Evolutionary conservation across 2,113 vertebrate species (phyloP).

Genomic region (Anarhynchus alexandrinus): DNA sequence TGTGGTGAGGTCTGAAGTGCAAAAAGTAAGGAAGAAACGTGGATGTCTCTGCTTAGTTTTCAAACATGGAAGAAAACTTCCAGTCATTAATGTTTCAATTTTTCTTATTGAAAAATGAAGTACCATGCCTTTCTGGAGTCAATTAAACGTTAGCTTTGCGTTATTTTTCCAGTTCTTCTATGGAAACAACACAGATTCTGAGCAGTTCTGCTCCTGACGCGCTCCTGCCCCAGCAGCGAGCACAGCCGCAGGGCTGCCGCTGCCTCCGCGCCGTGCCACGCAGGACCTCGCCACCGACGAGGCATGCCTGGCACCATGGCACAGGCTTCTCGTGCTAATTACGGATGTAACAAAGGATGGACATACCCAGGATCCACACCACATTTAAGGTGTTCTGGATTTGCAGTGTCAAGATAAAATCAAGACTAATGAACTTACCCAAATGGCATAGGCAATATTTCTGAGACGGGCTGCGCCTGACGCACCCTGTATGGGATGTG

Average conservation of each 20-base stretch:
- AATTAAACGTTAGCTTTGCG: neutral
- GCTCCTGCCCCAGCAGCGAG: too few relatives aligned
- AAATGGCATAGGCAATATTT: neutral
- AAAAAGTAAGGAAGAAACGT: neutral
- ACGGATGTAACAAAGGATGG: neutral
- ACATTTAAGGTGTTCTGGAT: neutral
- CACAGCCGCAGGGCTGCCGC: neutral
- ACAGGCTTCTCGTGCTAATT: neutral
- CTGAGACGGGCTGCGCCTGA: neutral
- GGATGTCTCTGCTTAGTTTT: neutral
- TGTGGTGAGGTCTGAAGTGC: neutral
- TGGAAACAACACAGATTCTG: neutral
- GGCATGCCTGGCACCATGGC: neutral
- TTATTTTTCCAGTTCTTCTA: neutral
- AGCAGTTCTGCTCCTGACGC: neutral
- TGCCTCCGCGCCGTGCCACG: neutral
- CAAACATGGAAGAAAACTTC: neutral
- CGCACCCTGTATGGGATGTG: neutral
- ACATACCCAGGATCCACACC: neutral
- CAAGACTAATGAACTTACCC: neutral
- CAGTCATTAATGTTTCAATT: neutral
- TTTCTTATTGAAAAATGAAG: neutral
- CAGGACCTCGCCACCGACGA: neutral
- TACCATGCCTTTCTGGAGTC: fast-evolving
- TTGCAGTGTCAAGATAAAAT: conserved; percentile 33